Percentiles rank a stretch among this genome's conserved stretches.
phyloP scores from a whole-genome alignment of 2,888 invertebrate species.

The Andrena trimmerana region DNA sequence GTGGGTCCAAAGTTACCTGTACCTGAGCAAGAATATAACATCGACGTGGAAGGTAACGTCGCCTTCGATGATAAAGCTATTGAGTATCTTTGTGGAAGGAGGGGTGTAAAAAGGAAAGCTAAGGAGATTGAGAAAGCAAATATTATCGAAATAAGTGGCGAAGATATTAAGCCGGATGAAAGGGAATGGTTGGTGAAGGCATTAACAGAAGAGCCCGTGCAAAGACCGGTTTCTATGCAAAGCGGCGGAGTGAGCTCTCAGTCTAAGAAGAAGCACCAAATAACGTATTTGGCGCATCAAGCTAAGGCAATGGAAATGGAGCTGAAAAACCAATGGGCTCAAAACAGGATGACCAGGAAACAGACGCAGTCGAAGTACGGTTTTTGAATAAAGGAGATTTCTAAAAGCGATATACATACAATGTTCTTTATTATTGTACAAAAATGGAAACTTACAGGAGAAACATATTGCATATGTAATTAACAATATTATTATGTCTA shows the following conservation, averaged over 20 bases:
- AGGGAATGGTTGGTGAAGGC: slow-evolving; percentile 93
- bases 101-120: slow-evolving; percentile 85
- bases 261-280: slow-evolving; percentile 96
- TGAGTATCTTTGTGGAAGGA: slow-evolving; percentile 82
- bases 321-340: slow-evolving; percentile 97
- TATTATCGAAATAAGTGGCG: slow-evolving; percentile 93
- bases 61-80: slow-evolving; percentile 84
- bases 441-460: slow-evolving; percentile 21
- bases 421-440: slow-evolving; percentile 48
- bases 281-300: slow-evolving; percentile 96
- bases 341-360: slow-evolving; percentile 92
- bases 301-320: slow-evolving; percentile 98
- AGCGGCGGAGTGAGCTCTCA: slow-evolving; percentile 88
- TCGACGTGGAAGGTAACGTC: slow-evolving; percentile 81
- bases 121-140: slow-evolving; percentile 87
- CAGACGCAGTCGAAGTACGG: slow-evolving; percentile 99
- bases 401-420: slow-evolving; percentile 34
- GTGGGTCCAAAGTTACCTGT: slow-evolving; percentile 83
- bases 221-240: slow-evolving; percentile 85
- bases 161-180: slow-evolving; percentile 92
- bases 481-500: slow-evolving; percentile 19
- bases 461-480: slow-evolving; percentile 3
- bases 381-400: slow-evolving; percentile 88
- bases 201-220: slow-evolving; percentile 89
- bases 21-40: slow-evolving; percentile 84